phyloP scores from a whole-genome alignment of 2,113 vertebrate genomes.

The Pyrgilauda ruficollis region DNA sequence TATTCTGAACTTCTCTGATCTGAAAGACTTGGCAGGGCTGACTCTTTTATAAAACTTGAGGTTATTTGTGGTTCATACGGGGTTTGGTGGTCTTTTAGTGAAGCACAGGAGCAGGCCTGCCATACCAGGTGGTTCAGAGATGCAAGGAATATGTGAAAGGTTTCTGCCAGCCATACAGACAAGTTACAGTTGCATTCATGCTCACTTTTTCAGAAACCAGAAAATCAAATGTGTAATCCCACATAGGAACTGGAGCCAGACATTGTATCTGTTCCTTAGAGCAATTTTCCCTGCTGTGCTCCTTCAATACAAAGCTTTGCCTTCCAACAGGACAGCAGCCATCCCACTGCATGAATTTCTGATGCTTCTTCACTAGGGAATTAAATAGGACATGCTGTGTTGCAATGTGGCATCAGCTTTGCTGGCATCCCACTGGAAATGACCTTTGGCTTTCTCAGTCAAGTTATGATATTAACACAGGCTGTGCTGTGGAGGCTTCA shows the following conservation, averaged over 20 bases:
- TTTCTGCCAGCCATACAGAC: not conserved
- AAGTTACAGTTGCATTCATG: not conserved
- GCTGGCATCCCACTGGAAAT: not conserved
- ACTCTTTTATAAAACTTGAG: not conserved
- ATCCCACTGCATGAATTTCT: not conserved
- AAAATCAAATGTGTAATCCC: not conserved
- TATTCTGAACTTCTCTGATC: not conserved
- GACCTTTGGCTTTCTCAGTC: not conserved
- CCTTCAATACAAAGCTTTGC: not conserved
- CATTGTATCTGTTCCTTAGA: not conserved
- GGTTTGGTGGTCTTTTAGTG: not conserved
- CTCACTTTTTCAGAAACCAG: not conserved
- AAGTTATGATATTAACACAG: not conserved
- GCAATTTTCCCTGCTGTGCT: not conserved
- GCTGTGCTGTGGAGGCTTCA: not conserved
- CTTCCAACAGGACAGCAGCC: not conserved
- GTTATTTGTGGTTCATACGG: not conserved
- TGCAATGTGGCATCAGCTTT: not conserved
- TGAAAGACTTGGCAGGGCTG: not conserved
- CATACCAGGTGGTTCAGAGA: not conserved
- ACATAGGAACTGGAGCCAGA: not conserved
- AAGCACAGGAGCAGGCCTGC: not conserved
- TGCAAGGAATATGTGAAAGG: not conserved
- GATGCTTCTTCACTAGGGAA: not conserved
- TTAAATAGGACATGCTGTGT: not conserved